Evolutionary conservation across 2,797 vertebrate genomes (phyloP), one percentile per base, ranked within the genome.

Genomic region (Phataginus tetradactyla): DNA sequence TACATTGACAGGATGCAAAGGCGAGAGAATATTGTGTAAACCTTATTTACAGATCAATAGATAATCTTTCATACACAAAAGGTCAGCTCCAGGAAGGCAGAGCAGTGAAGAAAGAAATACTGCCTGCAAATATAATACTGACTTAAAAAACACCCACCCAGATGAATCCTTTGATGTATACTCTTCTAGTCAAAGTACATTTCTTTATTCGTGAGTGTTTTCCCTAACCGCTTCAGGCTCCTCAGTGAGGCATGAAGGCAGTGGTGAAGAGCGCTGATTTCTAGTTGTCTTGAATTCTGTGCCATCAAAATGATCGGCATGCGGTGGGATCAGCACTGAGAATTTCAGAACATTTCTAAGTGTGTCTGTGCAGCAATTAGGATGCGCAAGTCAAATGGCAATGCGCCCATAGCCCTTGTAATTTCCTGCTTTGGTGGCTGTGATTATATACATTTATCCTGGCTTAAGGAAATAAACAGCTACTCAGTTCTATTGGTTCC

Each of bases 1-100:
- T 83, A 83, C 59, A 78, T 20, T 61, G 88, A 92, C 87, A 95
- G 74, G 49, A 91, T 90, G 77, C 68, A 86, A 92, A 97, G 87
- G 66, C 80, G 84, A 94, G 74, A 89, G 63, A 95, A 86, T 96
- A 72, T 85, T 95, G 90, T 86, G 34, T 64, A 78, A 89, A 92
- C 78, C 72, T 97, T 94, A 96, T 95, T 97, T 96, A 97, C 96
- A 80, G 92, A 96, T 97, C 80, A 93, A 96, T 95, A 97, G 95
- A 92, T 95, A 96, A 96, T 97, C 71, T 85, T 94, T 79, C 66
- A 63, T 27, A 90, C 25, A 92, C 39, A 92, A 97, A 94, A 97
- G 94, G 75, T 97, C 95, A 97, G 63, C 75, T 91, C 49, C 53
- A 89, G 83, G 69, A 95, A 93, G 92, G 69, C 45, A 91, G 63